phyloP scores from a whole-genome alignment of 2,888 invertebrate species.

The Mesorhabditis sp. region DNA sequence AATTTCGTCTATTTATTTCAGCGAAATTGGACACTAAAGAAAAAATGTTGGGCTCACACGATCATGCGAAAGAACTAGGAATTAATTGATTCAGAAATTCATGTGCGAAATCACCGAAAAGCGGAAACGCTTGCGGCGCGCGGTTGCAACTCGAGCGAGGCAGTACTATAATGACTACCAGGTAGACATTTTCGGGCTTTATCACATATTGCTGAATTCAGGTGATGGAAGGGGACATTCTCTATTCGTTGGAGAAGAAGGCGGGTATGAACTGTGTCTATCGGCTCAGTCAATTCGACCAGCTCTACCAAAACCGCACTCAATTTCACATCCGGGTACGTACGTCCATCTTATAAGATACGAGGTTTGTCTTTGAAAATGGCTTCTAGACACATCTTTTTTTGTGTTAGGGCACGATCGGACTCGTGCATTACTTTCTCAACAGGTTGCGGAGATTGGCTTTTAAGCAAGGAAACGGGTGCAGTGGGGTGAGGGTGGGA shows the following conservation, averaged over 20 bases:
- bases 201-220: not conserved
- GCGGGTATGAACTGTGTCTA: not conserved
- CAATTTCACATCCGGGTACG: not conserved
- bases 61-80: too few species aligned
- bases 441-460: too few species aligned
- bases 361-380: too few species aligned
- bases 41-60: not conserved
- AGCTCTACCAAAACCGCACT: not conserved
- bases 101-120: not conserved
- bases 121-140: not conserved
- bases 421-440: too few species aligned
- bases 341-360: not conserved
- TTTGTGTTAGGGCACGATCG: too few species aligned
- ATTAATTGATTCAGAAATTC: not conserved
- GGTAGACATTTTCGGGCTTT: not conserved
- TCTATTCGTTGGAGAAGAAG: not conserved
- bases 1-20: not conserved
- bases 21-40: conserved; percentile 1
- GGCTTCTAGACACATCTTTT: too few species aligned
- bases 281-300: not conserved
- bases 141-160: not conserved
- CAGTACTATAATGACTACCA: conserved; percentile 1
- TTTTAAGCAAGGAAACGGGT: too few species aligned
- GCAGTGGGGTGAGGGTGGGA: too few species aligned
- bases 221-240: not conserved